Evolutionary conservation across 2,888 invertebrate genomes (phyloP).

Genomic region (Hipparchia semele): DNA sequence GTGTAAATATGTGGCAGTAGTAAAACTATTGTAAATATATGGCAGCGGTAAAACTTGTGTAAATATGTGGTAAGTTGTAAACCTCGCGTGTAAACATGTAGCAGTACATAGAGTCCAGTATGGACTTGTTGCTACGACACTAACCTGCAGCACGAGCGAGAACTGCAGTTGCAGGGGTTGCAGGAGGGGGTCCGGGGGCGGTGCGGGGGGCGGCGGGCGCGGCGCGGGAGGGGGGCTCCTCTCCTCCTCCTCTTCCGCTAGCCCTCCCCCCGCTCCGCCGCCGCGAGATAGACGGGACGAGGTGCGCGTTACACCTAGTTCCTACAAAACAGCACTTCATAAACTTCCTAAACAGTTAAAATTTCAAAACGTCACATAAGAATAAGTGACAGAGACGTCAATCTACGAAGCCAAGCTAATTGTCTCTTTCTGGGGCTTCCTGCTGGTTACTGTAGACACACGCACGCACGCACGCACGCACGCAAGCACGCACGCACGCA

Average conservation of each 20-base stretch:
- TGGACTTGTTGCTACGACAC: neutral
- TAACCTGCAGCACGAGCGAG: conserved; percentile 89
- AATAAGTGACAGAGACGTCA: neutral
- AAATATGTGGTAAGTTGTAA: too few relatives aligned
- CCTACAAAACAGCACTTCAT: conserved; percentile 64
- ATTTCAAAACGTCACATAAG: neutral
- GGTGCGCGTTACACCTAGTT: conserved; percentile 91
- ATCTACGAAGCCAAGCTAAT: too few relatives aligned
- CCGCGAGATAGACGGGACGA: conserved; percentile 88
- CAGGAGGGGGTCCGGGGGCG: conserved; percentile 81
- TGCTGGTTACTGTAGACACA: too few relatives aligned
- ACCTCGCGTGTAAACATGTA: too few relatives aligned
- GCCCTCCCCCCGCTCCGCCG: conserved; percentile 69
- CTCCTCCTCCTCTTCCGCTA: conserved; percentile 39
- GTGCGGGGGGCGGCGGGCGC: conserved; percentile 48
- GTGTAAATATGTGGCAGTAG: too few relatives aligned
- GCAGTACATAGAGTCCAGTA: too few relatives aligned
- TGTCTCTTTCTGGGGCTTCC: too few relatives aligned
- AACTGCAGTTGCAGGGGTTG: conserved; percentile 95
- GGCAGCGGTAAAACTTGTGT: too few relatives aligned
- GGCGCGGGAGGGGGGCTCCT: conserved; percentile 44
- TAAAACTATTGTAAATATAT: too few relatives aligned
- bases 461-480: too few relatives aligned
- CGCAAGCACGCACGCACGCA: too few relatives aligned
- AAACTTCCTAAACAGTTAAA: neutral